Evolutionary conservation across 2,888 invertebrate species (phyloP).

Genomic region (Acanthosepion esculentum): DNA sequence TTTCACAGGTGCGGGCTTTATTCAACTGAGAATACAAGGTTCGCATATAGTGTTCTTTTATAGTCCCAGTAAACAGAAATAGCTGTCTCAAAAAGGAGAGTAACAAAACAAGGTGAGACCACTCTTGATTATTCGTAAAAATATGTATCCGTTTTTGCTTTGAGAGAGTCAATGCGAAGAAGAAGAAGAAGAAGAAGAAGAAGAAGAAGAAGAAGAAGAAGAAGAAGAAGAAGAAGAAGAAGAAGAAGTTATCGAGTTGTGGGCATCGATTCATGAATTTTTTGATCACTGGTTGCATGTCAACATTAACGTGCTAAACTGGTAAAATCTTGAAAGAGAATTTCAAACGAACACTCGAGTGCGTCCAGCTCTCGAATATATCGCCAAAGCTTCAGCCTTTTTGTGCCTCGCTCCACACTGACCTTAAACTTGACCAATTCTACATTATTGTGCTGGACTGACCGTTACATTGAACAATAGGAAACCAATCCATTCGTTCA

Average conservation of each 20-base stretch:
- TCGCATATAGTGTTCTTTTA: too few relatives aligned
- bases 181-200: too few relatives aligned
- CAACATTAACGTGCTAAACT: neutral
- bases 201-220: too few relatives aligned
- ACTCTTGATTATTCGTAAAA: too few relatives aligned
- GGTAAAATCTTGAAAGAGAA: neutral
- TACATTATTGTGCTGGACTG: neutral
- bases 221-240: too few relatives aligned
- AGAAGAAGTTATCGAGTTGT: neutral
- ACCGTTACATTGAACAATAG: neutral
- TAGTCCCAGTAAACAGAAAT: too few relatives aligned
- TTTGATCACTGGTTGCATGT: neutral
- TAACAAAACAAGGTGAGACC: too few relatives aligned
- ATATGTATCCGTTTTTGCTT: too few relatives aligned
- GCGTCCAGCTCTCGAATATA: neutral
- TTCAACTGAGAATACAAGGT: too few relatives aligned
- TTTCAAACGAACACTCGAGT: neutral
- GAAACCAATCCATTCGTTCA: neutral
- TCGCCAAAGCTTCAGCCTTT: neutral
- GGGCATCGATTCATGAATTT: neutral
- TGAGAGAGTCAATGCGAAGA: too few relatives aligned
- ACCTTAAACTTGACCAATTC: neutral
- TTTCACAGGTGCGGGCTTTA: too few relatives aligned
- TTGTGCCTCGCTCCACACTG: neutral
- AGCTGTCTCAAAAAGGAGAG: too few relatives aligned